phyloP scores from a whole-genome alignment of 2,888 invertebrate genomes.

The Epinotia nisella region DNA sequence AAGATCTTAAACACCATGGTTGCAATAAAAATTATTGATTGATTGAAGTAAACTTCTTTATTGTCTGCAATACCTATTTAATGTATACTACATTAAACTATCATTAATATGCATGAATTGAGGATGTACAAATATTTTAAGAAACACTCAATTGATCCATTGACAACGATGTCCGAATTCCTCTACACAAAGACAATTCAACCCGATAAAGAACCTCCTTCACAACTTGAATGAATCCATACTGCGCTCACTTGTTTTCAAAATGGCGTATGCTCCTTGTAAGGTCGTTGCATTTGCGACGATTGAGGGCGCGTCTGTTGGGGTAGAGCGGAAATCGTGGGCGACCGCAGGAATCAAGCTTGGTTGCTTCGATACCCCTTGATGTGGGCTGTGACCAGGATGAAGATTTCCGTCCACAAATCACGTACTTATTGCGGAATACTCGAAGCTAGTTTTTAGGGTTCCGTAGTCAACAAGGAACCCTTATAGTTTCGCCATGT shows the following conservation, averaged over 20 bases:
- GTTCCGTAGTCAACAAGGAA: no score
- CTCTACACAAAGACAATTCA: background rate
- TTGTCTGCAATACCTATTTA: no score
- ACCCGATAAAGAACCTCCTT: slow-evolving; percentile 45
- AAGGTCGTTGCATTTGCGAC: background rate
- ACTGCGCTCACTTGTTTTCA: background rate
- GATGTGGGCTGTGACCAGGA: slow-evolving; percentile 13
- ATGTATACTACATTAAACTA: background rate
- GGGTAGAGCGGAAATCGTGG: slow-evolving; percentile 45
- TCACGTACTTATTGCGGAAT: background rate
- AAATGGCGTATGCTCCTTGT: background rate
- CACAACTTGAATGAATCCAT: slow-evolving; percentile 34
- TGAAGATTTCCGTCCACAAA: slow-evolving; percentile 18
- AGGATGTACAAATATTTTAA: background rate
- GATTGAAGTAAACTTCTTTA: no score
- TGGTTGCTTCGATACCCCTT: slow-evolving; percentile 43
- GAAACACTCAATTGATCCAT: background rate
- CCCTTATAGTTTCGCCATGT: no score
- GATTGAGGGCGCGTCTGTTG: background rate
- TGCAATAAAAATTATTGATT: no score
- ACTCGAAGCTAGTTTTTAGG: no score
- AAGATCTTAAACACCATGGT: no score
- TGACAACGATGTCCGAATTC: slow-evolving; percentile 25
- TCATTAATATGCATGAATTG: background rate
- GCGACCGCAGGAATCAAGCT: slow-evolving; percentile 52